These are phyloP conservation scores for Enteromius unitaeniatus DNA, from an alignment of 2,797 vertebrate genomes.

Conservation along the genomic window DNA sequence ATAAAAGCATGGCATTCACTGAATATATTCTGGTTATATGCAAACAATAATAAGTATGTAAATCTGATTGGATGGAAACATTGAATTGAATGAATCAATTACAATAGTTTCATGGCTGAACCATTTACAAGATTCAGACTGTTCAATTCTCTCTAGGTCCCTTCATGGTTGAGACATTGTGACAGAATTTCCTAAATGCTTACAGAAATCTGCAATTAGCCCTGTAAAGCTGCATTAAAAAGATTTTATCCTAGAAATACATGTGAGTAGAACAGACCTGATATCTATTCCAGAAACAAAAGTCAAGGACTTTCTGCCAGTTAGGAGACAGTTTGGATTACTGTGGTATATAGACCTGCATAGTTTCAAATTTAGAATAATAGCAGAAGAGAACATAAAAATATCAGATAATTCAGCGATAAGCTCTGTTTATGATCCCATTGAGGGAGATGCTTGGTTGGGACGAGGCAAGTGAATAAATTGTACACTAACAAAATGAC, in stretches of 20 bases:
- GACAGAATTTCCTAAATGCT: background rate
- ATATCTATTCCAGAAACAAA: background rate
- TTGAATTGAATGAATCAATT: background rate
- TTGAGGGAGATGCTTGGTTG: background rate
- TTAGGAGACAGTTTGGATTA: slow-evolving; percentile 10
- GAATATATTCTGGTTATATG: background rate
- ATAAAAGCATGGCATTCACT: background rate
- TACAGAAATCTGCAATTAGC: background rate
- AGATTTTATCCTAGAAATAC: background rate
- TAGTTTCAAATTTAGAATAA: slow-evolving; percentile 21
- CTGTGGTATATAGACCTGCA: background rate
- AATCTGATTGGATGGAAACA: background rate
- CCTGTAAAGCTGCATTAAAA: background rate
- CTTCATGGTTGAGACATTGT: background rate
- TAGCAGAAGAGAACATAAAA: slow-evolving; percentile 3
- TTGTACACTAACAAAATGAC: slow-evolving; percentile 15
- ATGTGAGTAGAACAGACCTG: background rate
- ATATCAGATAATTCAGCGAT: background rate
- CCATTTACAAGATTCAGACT: background rate
- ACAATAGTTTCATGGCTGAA: background rate
- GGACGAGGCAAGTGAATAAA: background rate
- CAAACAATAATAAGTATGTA: background rate
- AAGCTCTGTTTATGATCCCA: slow-evolving; percentile 24
- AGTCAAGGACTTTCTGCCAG: slow-evolving; percentile 28
- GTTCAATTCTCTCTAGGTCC: background rate